Evolutionary conservation across 2,888 invertebrate species (phyloP).

Genomic region (Dascillus cervinus): DNA sequence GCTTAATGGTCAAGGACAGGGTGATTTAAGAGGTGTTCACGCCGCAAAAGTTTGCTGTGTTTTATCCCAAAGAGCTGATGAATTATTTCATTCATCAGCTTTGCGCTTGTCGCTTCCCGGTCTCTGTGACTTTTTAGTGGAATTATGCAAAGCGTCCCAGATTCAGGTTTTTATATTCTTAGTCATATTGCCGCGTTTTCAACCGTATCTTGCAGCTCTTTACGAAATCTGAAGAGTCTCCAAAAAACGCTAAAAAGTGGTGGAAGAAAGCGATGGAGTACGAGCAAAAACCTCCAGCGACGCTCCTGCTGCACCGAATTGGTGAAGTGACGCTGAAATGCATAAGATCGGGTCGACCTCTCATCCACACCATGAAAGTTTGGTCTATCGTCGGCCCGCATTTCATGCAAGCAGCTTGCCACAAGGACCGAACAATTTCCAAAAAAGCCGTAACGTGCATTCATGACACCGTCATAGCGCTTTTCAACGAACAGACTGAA

Average conservation of each 20-base stretch:
- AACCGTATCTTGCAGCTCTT: conserved; percentile 35
- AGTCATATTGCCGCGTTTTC: no score
- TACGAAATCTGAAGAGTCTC: conserved; percentile 39
- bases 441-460: conserved; percentile 88
- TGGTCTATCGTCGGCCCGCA: conserved; percentile 92
- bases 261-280: conserved; percentile 38
- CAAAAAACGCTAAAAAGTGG: conserved; percentile 43
- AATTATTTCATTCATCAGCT: conserved; percentile 83
- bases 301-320: conserved; percentile 68
- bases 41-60: conserved; percentile 87
- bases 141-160: conserved; percentile 80
- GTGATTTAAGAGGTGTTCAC: conserved; percentile 64
- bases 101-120: conserved; percentile 79
- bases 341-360: conserved; percentile 75
- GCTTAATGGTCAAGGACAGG: conserved; percentile 41
- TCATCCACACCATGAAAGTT: conserved; percentile 84
- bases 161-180: conserved; percentile 56
- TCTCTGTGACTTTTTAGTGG: conserved; percentile 71
- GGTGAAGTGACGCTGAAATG: conserved; percentile 85
- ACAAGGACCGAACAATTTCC: conserved; percentile 79
- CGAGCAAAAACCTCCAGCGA: conserved; percentile 44
- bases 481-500: conserved; percentile 81
- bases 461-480: conserved; percentile 82
- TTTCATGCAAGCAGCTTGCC: conserved; percentile 92
- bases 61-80: conserved; percentile 82